phyloP scores from a whole-genome alignment of 2,888 invertebrate species.

The Diarsia rubi region DNA sequence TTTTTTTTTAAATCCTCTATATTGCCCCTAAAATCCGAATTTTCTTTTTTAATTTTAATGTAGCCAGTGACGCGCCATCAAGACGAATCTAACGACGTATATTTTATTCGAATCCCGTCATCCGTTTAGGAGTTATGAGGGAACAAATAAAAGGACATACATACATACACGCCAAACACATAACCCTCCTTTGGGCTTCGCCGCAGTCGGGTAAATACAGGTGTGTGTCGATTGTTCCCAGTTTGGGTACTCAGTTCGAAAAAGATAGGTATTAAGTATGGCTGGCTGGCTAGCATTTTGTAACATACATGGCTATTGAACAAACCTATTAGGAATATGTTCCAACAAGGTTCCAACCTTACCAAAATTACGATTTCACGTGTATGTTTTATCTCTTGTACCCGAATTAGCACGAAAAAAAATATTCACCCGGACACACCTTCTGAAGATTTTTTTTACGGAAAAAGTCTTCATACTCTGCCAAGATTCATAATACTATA shows the following conservation, averaged over 20 bases:
- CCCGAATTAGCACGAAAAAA: slow-evolving; percentile 14
- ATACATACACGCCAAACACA: too few relatives aligned
- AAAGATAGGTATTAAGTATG: too few relatives aligned
- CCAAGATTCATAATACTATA: slow-evolving; percentile 32
- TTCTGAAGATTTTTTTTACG: slow-evolving; percentile 7
- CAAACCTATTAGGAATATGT: neutral
- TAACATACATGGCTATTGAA: neutral
- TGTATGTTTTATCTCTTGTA: neutral
- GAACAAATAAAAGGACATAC: too few relatives aligned
- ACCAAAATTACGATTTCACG: neutral
- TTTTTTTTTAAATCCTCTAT: too few relatives aligned
- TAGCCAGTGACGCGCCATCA: too few relatives aligned
- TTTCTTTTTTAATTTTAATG: too few relatives aligned
- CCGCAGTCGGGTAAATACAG: too few relatives aligned
- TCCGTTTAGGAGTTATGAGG: too few relatives aligned
- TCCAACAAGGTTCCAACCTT: neutral
- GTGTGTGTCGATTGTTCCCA: slow-evolving; percentile 21
- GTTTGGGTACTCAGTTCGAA: neutral
- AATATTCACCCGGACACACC: neutral
- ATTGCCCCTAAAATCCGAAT: too few relatives aligned
- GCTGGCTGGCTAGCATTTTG: neutral
- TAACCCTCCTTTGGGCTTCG: too few relatives aligned
- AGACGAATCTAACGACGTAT: too few relatives aligned
- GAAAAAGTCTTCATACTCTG: slow-evolving; percentile 6
- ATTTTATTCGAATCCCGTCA: too few relatives aligned